A percentile compares a stretch with the other conserved stretches of the same genome.
These are phyloP conservation scores for Drosophila quadrilineata DNA, from an alignment of 1,140 invertebrate species.

Conservation along the genomic window DNA sequence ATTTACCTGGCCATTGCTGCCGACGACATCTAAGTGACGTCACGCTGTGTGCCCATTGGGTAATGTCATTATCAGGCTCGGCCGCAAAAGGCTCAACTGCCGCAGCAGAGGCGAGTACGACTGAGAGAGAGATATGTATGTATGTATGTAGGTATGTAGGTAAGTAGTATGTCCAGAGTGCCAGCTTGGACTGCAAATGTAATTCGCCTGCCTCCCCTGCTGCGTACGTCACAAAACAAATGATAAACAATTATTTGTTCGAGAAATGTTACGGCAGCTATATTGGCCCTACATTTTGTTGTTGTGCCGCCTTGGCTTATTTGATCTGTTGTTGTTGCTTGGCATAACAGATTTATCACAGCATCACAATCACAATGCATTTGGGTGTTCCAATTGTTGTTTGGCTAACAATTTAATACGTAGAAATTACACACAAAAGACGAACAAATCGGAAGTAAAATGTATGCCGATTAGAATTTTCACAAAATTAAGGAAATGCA, in stretches of 20 bases:
- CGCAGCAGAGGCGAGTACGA: too few species aligned
- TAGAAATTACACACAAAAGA: too few species aligned
- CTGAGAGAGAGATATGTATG: too few species aligned
- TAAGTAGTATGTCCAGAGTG: background rate
- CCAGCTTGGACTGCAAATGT: conserved; percentile 26
- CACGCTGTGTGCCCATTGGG: conserved; percentile 46
- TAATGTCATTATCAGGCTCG: conserved; percentile 73
- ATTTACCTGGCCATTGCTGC: conserved; percentile 32
- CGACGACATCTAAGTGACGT: conserved; percentile 50
- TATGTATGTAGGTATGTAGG: too few species aligned
- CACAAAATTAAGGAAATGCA: conserved; percentile 8
- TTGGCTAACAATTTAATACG: conserved; percentile 64
- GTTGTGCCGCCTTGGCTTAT: conserved; percentile 16
- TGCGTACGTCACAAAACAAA: conserved; percentile 60
- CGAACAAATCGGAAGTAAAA: conserved; percentile 65
- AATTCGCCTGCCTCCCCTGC: conserved; percentile 43
- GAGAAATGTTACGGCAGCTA: conserved; percentile 31
- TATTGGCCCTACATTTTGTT: conserved; percentile 53
- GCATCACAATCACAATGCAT: conserved; percentile 59
- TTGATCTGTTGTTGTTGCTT: conserved; percentile 61
- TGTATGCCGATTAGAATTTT: conserved; percentile 30
- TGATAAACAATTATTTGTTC: conserved; percentile 76
- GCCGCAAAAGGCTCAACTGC: too few species aligned
- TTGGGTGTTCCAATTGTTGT: conserved; percentile 68
- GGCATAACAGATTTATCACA: conserved; percentile 54